Percentiles rank a stretch among this genome's conserved stretches.
These are phyloP conservation scores for Lasioglossum zephyrum DNA, from an alignment of 2,888 invertebrate genomes.

Conservation along the genomic window DNA sequence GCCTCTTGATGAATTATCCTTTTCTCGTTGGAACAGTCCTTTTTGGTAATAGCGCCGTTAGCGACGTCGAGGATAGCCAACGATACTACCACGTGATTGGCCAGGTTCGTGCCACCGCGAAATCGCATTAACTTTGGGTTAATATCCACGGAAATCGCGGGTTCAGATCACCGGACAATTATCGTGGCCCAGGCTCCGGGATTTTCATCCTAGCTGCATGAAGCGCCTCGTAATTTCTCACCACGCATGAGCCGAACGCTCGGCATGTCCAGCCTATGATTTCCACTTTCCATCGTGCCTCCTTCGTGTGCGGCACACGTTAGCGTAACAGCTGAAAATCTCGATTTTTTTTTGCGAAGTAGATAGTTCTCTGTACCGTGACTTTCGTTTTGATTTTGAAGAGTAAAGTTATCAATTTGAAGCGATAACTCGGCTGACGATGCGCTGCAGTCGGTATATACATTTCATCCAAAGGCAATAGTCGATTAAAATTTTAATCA, in stretches of 20 bases:
- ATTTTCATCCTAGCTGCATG: conserved; percentile 51
- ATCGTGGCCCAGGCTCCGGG: conserved; percentile 61
- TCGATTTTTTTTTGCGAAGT: not conserved
- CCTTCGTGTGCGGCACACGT: not conserved
- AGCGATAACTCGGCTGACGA: not conserved
- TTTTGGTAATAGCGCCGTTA: conserved; percentile 7
- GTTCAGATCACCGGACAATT: conserved; percentile 74
- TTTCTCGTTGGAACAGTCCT: not conserved
- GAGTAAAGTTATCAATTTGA: not conserved
- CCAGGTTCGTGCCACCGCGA: conserved; percentile 55
- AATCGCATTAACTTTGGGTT: conserved; percentile 72
- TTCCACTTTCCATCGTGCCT: not conserved
- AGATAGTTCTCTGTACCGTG: not conserved
- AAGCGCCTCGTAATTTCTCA: conserved; percentile 49
- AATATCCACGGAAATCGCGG: conserved; percentile 74
- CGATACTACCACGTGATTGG: conserved; percentile 62
- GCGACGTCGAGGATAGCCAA: conserved; percentile 44
- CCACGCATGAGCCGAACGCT: conserved; percentile 13
- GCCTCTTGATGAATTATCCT: not conserved
- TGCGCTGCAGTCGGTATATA: too few relatives aligned
- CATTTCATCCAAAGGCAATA: not conserved
- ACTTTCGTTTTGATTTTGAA: not conserved
- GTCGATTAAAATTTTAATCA: too few relatives aligned
- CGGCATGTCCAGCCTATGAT: conserved; percentile 15
- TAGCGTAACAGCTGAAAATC: not conserved